Evolutionary conservation across 2,888 invertebrate species (phyloP).

Genomic region (Tricholauxania praeusta): DNA sequence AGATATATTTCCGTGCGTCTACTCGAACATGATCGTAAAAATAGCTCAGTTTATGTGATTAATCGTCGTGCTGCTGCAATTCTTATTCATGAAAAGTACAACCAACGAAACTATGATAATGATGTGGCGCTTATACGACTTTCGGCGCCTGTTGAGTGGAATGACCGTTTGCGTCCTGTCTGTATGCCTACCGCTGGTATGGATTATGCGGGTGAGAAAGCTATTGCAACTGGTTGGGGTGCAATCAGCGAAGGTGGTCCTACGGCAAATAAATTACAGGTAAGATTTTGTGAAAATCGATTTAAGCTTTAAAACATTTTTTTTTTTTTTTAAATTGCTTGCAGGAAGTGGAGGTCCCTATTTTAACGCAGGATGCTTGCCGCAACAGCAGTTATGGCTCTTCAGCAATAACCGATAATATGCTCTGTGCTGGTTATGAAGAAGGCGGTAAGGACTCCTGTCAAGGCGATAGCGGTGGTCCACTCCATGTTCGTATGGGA

Average conservation of each 20-base stretch:
- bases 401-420: slow-evolving; percentile 62
- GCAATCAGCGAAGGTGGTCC: slow-evolving; percentile 78
- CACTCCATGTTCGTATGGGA: slow-evolving; percentile 57
- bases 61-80: slow-evolving; percentile 68
- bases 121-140: slow-evolving; percentile 84
- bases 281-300: slow-evolving; percentile 9
- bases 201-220: slow-evolving; percentile 63
- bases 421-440: slow-evolving; percentile 64
- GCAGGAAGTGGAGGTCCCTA: slow-evolving; percentile 80
- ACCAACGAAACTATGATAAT: slow-evolving; percentile 80
- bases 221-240: slow-evolving; percentile 85
- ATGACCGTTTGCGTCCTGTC: slow-evolving; percentile 77
- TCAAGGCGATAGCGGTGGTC: slow-evolving; percentile 67
- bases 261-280: slow-evolving; percentile 73
- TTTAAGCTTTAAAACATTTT: background rate
- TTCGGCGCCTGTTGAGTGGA: slow-evolving; percentile 72
- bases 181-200: slow-evolving; percentile 74
- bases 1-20: slow-evolving; percentile 74
- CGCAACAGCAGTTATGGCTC: slow-evolving; percentile 59
- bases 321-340: background rate
- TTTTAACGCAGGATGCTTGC: slow-evolving; percentile 73
- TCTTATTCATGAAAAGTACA: slow-evolving; percentile 75
- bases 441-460: slow-evolving; percentile 65
- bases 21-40: slow-evolving; percentile 79
- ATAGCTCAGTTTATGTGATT: slow-evolving; percentile 60